Evolutionary conservation across 2,888 invertebrate species (phyloP).

Genomic region (Aphelenchoides bicaudatus): DNA sequence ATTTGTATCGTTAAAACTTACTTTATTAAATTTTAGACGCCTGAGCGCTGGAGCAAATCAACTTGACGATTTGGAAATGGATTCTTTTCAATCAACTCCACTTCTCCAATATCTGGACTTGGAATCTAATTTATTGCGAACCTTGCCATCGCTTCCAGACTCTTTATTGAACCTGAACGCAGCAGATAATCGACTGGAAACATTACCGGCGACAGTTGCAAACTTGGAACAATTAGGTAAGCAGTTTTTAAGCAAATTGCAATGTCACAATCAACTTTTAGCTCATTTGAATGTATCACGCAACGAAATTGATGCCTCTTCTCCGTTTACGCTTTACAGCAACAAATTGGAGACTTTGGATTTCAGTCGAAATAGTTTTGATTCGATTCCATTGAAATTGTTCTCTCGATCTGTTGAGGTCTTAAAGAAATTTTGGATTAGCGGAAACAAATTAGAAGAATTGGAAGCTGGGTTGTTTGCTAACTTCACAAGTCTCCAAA

Average conservation of each 20-base stretch:
- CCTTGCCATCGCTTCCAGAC: slow-evolving; percentile 32
- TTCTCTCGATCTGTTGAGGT: slow-evolving; percentile 32
- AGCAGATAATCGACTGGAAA: slow-evolving; percentile 40
- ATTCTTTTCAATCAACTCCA: slow-evolving; percentile 26
- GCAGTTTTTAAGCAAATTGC: too few species aligned
- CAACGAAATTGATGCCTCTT: slow-evolving; percentile 39
- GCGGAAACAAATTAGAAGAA: slow-evolving; percentile 37
- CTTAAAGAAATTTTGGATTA: slow-evolving; percentile 44
- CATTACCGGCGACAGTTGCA: slow-evolving; percentile 41
- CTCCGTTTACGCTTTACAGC: slow-evolving; percentile 30
- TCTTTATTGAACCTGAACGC: slow-evolving; percentile 46
- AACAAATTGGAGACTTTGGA: slow-evolving; percentile 30
- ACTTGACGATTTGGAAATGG: slow-evolving; percentile 30
- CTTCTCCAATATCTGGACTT: slow-evolving; percentile 48
- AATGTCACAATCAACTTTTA: too few species aligned
- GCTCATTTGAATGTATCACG: slow-evolving; percentile 46
- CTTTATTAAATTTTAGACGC: too few species aligned
- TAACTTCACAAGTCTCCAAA: slow-evolving; percentile 47
- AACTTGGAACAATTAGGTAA: slow-evolving; percentile 35
- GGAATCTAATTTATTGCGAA: slow-evolving; percentile 35
- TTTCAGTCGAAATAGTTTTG: slow-evolving; percentile 25
- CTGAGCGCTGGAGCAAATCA: slow-evolving; percentile 39
- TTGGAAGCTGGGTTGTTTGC: slow-evolving; percentile 30
- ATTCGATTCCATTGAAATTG: slow-evolving; percentile 27
- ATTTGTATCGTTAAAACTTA: too few species aligned